A percentile compares a stretch with the other conserved stretches of the same genome.
Conservation (phyloP, 2,797 vertebrate genomes). For the Martes flavigula region DNA sequence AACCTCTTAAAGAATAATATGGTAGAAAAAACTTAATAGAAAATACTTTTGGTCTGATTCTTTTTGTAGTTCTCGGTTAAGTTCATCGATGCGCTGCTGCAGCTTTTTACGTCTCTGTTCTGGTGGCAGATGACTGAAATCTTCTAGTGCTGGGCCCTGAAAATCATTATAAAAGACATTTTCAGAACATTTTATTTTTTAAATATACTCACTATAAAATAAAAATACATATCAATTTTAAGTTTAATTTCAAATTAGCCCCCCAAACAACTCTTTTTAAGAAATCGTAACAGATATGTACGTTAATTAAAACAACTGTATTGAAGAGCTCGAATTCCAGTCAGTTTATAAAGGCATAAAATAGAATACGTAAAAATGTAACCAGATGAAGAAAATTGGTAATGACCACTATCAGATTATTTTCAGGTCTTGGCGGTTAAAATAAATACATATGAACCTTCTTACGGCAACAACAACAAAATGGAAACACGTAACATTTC, state of each 20-base stretch:
- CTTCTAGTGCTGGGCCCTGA: constrained; percentile 95
- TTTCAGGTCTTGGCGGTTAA: constrained; percentile 49
- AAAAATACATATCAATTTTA: constrained; percentile 40
- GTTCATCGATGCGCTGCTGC: constrained; percentile 96
- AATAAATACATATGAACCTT: constrained; percentile 64
- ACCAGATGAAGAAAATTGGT: constrained; percentile 36
- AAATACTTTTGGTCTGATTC: constrained; percentile 97
- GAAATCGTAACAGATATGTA: neutral
- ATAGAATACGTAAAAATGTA: constrained; percentile 44
- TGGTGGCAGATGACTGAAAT: constrained; percentile 97
- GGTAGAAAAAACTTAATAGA: neutral
- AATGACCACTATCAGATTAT: constrained; percentile 26
- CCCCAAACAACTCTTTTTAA: neutral
- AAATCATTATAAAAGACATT: constrained; percentile 57
- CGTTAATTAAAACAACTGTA: constrained; percentile 25
- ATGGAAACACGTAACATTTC: constrained; percentile 76
- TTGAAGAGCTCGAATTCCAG: constrained; percentile 41
- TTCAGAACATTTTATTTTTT: constrained; percentile 47
- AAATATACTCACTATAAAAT: constrained; percentile 7
- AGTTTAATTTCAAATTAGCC: constrained; percentile 51
- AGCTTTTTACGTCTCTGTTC: constrained; percentile 98
- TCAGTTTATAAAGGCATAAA: constrained; percentile 48
- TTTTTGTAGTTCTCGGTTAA: constrained; percentile 96
- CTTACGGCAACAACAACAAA: constrained; percentile 71
- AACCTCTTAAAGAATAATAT: neutral